Evolutionary conservation across 2,888 invertebrate genomes (phyloP), one percentile per base, ranked within the genome.

Genomic region (Limnephilus rhombicus): DNA sequence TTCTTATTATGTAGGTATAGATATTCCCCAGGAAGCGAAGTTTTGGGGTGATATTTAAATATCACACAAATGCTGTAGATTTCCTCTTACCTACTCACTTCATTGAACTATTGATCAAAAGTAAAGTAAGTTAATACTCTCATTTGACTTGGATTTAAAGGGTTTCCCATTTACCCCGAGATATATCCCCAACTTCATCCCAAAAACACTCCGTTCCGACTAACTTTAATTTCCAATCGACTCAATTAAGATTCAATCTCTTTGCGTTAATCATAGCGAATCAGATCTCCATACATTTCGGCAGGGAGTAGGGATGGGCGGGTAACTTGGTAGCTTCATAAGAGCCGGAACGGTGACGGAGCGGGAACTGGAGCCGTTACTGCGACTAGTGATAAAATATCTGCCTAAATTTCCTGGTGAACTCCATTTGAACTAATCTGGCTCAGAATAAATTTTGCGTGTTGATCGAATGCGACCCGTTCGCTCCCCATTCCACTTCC

Each of bases 381-480:
- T 68, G n/a, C 68, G 68, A 68, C 68, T 68, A 68, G 68, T 90
- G 92, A 92, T 93, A 92, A 93, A 93, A 92, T 93, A 93, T 93
- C 91, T 91, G 92, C 91, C 92, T 91, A 91, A 93, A 93, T 93
- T 91, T 93, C 93, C 93, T 93, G 92, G 90, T 41, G 90, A 92
- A 91, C 90, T 93, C 93, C 92, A 91, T 91, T 93, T 87, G 85
- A 91, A 91, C 91, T 93, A 93, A 93, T 93, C 93, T 93, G 92
- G 86, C 90, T 68, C 90, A 90, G 93, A 93, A 92, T 93, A 92
- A 93, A 93, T 93, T 93, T 89, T 34, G 92, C 89, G 90, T 92
- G 92, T 92, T 91, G 93, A 92, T 92, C 89, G 92, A 91, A 90
- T 90, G 91, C 89, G 92, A 89, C 85, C 92, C 91, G 37, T 53